phyloP scores from a whole-genome alignment of 2,113 vertebrate genomes.

The Eleginops maclovinus region DNA sequence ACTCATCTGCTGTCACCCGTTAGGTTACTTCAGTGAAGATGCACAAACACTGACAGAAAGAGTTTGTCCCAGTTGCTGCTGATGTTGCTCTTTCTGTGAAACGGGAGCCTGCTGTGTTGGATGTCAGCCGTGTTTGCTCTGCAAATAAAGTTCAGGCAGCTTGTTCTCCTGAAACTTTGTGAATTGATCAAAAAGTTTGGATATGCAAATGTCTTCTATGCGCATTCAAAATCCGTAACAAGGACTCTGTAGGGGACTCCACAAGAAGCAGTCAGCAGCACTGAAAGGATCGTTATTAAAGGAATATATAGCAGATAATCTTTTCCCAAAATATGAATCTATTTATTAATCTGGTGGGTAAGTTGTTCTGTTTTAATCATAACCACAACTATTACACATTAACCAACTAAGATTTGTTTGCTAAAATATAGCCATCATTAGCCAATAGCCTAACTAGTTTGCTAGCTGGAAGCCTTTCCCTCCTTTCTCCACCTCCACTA shows the following conservation, averaged over 20 bases:
- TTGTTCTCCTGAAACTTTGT: conserved; percentile 1
- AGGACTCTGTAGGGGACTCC: background rate
- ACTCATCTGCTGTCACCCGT: background rate
- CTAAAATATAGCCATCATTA: background rate
- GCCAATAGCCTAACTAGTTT: background rate
- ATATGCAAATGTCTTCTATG: conserved; percentile 22
- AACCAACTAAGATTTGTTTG: background rate
- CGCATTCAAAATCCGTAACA: background rate
- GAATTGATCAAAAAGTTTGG: conserved; percentile 7
- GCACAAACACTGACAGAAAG: background rate
- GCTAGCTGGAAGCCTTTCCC: background rate
- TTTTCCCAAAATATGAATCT: background rate
- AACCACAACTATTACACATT: background rate
- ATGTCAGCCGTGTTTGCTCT: conserved; percentile 31
- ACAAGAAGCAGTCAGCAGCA: background rate
- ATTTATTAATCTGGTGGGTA: background rate
- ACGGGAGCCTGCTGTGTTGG: conserved; percentile 18
- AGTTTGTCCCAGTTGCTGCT: conserved; percentile 17
- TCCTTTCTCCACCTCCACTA: too few relatives aligned
- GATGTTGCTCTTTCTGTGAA: conserved; percentile 28
- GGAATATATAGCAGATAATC: background rate
- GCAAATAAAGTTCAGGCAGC: conserved; percentile 14
- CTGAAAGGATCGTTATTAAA: background rate
- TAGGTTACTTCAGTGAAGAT: background rate
- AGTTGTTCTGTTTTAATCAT: background rate